These are phyloP conservation scores for Lamprotornis superbus DNA, from an alignment of 2,113 vertebrate genomes.

Conservation along the genomic window DNA sequence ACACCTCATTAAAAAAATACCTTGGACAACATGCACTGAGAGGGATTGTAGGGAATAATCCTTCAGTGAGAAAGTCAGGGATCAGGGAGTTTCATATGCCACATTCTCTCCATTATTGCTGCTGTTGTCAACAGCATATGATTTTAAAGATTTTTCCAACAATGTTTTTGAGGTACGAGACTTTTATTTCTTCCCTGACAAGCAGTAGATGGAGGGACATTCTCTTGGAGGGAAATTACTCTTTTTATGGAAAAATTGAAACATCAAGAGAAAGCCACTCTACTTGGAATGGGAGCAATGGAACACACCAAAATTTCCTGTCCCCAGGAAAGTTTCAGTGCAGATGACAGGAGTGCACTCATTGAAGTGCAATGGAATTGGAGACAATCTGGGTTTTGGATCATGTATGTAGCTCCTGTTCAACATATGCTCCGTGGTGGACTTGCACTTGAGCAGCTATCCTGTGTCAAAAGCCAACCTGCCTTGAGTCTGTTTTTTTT, in stretches of 20 bases:
- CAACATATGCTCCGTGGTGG: background rate
- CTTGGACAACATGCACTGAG: background rate
- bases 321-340: background rate
- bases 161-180: background rate
- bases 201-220: background rate
- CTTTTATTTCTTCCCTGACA: background rate
- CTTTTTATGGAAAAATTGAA: background rate
- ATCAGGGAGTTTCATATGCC: background rate
- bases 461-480: background rate
- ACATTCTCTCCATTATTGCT: background rate
- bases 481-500: background rate
- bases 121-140: background rate
- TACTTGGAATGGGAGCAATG: background rate
- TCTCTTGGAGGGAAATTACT: background rate
- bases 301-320: background rate
- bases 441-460: background rate
- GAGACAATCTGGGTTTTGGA: background rate
- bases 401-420: background rate
- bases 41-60: background rate
- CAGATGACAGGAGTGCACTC: background rate
- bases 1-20: constrained; percentile 49
- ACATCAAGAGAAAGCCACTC: background rate
- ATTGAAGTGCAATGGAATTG: background rate
- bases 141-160: background rate
- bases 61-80: background rate